Conservation (phyloP, 2,797 vertebrate genomes). For the Allenopithecus nigroviridis region DNA sequence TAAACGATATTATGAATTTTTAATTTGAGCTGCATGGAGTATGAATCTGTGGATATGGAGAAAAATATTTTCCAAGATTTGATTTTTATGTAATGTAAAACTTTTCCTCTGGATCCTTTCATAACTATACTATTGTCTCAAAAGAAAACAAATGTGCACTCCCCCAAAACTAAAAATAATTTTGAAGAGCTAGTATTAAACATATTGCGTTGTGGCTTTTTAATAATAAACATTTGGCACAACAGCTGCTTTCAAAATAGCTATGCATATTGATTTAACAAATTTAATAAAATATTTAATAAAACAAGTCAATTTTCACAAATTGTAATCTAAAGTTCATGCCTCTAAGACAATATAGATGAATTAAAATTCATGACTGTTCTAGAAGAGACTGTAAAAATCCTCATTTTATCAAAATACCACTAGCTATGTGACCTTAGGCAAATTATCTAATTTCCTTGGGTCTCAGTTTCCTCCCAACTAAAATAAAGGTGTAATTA, state of each 20-base stretch:
- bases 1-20: neutral
- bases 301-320: neutral
- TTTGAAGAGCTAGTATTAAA: neutral
- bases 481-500: neutral
- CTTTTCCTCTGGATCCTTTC: neutral
- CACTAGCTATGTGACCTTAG: neutral
- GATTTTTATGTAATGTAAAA: constrained; percentile 1
- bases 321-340: neutral
- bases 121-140: neutral
- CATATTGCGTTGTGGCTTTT: neutral
- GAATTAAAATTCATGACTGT: neutral
- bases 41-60: neutral
- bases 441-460: neutral
- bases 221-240: neutral
- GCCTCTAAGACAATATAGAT: neutral
- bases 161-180: neutral
- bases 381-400: neutral
- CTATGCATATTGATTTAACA: neutral
- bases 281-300: neutral
- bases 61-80: neutral
- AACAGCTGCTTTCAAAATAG: neutral
- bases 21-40: neutral
- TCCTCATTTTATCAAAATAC: neutral
- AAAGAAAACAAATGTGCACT: neutral
- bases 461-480: neutral